Base-by-base conservation (phyloP, 2,797 vertebrate genomes). In the Lateolabrax maculatus region DNA sequence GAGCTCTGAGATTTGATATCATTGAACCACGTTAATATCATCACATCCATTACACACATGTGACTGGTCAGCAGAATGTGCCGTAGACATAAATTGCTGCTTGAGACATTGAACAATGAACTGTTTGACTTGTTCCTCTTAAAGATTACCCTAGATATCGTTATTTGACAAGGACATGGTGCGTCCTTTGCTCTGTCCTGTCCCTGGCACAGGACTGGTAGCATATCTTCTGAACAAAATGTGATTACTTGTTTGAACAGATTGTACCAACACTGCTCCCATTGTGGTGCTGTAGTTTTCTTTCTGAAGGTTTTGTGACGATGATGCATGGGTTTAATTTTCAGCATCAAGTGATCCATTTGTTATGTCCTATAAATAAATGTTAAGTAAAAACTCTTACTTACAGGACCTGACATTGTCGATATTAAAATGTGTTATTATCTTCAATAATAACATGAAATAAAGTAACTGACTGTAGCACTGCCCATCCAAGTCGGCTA, bases 1-100 rank as follows among this genome's bases (percentile, higher is more conserved):
- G 76, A 51, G 74, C 53, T 39, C 51, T 49, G 65, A 73, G 29
- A 62, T 84, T 68, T 80, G 67, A 74, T 51, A 67, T 75, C 19
- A 21, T 9, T 23, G 13, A 48, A 31, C 51, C 49, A 27, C 23
- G 36, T 62, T 46, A 49, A 57, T 43, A 37, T 83, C 34, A 34
- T 66, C 60, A 57, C 44, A 18, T 69, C 62, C 27, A 43, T 72
- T 51, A 23, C 36, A 25, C 6, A 9, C 6, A 21, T n/a, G 21
- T n/a, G 55, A 55, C 52, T 5, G 55, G 15, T 57, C 68, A n/a
- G n/a, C n/a, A n/a, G n/a, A n/a, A n/a, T n/a, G 27, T 23, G 31
- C 31, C 44, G 1, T 6, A 36, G 43, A 31, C 2, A 23, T 18
- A 4, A n/a, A n/a, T n/a, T n/a, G n/a, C n/a, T n/a, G n/a, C n/a